Evolutionary conservation across 2,113 vertebrate species (phyloP), one percentile per base, ranked within the genome.

Genomic region (Myiopsitta monachus): DNA sequence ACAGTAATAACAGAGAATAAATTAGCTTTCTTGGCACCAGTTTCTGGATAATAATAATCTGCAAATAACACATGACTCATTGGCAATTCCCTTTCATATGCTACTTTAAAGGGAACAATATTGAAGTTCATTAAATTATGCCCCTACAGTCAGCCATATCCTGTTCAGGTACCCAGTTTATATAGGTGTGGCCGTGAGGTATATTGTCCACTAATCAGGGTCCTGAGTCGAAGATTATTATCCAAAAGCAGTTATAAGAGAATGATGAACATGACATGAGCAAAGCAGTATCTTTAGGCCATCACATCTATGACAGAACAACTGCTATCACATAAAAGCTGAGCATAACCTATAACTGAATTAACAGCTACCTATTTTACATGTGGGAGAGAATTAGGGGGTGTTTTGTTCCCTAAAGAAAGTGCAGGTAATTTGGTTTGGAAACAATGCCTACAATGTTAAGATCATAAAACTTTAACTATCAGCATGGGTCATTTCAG

Each of bases 1-100:
- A 87, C 36, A 81, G 31, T 91, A 95, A 95, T 95, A 91, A 83
- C 73, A 95, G 33, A 66, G 75, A 86, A 76, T 85, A 95, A 87
- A 80, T 85, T 49, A 7, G 90, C 88, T 85, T 87, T 70, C 78
- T 91, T 95, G 74, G 81, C 84, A 95, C 17, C 41, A 49, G 24
- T 31, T 69, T 91, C 62, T 82, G n/a, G 21, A 87, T 30, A 75
- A 44, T 23, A 89, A 80, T 47, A 89, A 88, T 55, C n/a, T 91
- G 51, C 47, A 91, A 90, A 81, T 66, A 79, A 57, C 70, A 61
- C 28, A 33, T 89, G 77, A 95, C n/a, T 92, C 84, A 85, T 7
- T 77, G 38, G 70, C 18, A 91, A 80, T 95, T 94, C 91, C 69
- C 62, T 95, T 95, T 95, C 63, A n/a, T 14, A 39, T 36, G 26